These are phyloP conservation scores for Campoletis sonorensis DNA, from an alignment of 1,140 invertebrate genomes.

Conservation along the genomic window DNA sequence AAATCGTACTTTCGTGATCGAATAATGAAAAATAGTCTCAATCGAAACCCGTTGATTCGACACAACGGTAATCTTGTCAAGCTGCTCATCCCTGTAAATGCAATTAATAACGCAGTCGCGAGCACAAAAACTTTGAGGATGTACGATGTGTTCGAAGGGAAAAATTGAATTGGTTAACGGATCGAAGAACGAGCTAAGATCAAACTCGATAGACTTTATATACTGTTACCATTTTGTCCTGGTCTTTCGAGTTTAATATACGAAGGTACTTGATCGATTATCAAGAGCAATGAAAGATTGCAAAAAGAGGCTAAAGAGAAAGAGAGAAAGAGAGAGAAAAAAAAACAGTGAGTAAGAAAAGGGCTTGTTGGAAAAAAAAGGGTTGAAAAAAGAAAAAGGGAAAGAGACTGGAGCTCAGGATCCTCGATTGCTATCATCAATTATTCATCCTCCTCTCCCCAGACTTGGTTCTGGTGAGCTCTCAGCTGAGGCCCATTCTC, in stretches of 20 bases:
- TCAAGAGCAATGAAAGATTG: conserved; percentile 37
- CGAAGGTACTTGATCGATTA: conserved; percentile 30
- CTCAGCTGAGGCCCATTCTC: conserved; percentile 24
- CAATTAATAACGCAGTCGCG: neutral
- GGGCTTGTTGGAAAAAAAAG: conserved; percentile 38
- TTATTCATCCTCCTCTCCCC: conserved; percentile 30
- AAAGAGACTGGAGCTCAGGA: conserved; percentile 46
- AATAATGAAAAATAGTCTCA: neutral
- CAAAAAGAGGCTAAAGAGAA: conserved; percentile 30
- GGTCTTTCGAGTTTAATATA: neutral
- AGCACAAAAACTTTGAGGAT: neutral
- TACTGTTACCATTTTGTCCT: neutral
- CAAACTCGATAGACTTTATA: neutral
- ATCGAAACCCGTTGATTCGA: neutral
- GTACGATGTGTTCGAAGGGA: neutral
- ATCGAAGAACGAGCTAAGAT: neutral
- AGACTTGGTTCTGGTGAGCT: conserved; percentile 42
- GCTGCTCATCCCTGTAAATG: neutral
- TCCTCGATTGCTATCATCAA: conserved; percentile 43
- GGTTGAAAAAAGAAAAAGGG: conserved; percentile 41
- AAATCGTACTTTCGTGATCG: too few relatives aligned
- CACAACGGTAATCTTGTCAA: neutral
- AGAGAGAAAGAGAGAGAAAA: conserved; percentile 30
- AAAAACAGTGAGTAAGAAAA: conserved; percentile 26
- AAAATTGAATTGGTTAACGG: conserved; percentile 11